Conservation (phyloP, 2,888 invertebrate species). For the Lycocerus yunnanus region DNA sequence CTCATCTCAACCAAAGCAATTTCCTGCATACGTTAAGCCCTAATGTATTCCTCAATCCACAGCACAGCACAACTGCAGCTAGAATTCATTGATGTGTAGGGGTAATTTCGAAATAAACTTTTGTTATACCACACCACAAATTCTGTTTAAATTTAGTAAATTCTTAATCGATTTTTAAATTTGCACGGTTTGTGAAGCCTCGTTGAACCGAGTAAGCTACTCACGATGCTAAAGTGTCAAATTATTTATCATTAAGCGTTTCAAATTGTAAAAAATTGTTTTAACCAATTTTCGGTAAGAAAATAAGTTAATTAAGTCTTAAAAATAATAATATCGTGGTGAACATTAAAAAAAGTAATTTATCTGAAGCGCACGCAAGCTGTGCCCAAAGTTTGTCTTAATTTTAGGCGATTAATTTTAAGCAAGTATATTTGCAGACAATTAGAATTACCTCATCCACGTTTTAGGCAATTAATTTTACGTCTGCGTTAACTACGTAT, state of each 20-base stretch:
- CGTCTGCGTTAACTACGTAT: slow-evolving; percentile 14
- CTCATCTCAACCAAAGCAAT: slow-evolving; percentile 25
- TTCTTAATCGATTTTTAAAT: neutral
- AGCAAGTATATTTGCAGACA: slow-evolving; percentile 6
- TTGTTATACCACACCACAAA: neutral
- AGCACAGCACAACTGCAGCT: slow-evolving; percentile 16
- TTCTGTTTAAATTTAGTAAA: neutral
- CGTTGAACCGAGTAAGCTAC: neutral
- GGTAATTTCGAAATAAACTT: neutral
- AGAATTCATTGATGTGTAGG: slow-evolving; percentile 10
- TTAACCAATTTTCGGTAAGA: neutral
- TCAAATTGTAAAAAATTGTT: neutral
- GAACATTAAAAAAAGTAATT: neutral
- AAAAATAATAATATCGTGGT: neutral
- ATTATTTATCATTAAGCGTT: neutral
- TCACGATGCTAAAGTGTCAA: neutral
- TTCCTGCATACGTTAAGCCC: slow-evolving; percentile 25
- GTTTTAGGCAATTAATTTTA: slow-evolving; percentile 21
- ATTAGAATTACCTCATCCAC: slow-evolving; percentile 10
- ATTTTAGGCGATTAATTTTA: slow-evolving; percentile 10
- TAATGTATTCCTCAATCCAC: slow-evolving; percentile 25
- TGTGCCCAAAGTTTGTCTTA: slow-evolving; percentile 5
- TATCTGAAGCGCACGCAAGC: slow-evolving; percentile 7
- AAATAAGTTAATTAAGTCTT: neutral
- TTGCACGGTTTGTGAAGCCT: neutral